These are phyloP conservation scores for Lanistes nyassanus DNA, from an alignment of 1,140 invertebrate genomes.

Conservation along the genomic window DNA sequence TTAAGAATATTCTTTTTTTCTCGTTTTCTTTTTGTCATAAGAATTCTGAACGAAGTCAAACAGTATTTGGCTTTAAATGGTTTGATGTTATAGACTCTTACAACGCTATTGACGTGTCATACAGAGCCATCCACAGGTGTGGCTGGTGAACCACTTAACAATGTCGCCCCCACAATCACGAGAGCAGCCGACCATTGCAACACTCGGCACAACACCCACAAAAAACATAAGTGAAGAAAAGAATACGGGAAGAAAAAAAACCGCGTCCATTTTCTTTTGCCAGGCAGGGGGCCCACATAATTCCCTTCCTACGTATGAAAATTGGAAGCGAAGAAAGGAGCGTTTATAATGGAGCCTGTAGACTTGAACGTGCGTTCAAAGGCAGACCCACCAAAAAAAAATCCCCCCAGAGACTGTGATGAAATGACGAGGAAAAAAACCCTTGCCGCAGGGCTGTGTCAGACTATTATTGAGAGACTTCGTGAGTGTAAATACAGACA, in stretches of 20 bases:
- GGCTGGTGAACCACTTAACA: conserved; percentile 10
- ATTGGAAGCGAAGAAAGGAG: conserved; percentile 8
- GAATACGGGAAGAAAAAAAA: conserved; percentile 1
- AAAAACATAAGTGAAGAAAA: conserved; percentile 8
- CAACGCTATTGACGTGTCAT: conserved; percentile 8
- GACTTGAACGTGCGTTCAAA: neutral
- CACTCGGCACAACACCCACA: conserved; percentile 10
- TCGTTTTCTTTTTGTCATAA: too few species aligned
- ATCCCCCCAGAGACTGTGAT: neutral
- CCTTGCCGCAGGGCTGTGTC: neutral
- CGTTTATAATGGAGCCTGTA: conserved; percentile 14
- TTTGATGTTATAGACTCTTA: conserved; percentile 19
- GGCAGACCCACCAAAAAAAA: neutral
- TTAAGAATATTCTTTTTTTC: too few species aligned
- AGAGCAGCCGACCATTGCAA: conserved; percentile 8
- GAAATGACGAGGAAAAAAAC: neutral
- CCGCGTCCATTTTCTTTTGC: conserved; percentile 5
- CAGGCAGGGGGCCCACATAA: conserved; percentile 14
- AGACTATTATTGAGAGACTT: conserved; percentile 3
- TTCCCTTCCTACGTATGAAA: conserved; percentile 18
- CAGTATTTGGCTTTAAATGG: neutral
- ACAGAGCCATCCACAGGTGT: conserved; percentile 8
- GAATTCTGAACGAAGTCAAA: too few species aligned
- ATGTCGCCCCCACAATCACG: conserved; percentile 10
- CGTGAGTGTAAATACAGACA: conserved; percentile 16